These are phyloP conservation scores for Cephus spinipes DNA, from an alignment of 2,888 invertebrate species.

Conservation along the genomic window DNA sequence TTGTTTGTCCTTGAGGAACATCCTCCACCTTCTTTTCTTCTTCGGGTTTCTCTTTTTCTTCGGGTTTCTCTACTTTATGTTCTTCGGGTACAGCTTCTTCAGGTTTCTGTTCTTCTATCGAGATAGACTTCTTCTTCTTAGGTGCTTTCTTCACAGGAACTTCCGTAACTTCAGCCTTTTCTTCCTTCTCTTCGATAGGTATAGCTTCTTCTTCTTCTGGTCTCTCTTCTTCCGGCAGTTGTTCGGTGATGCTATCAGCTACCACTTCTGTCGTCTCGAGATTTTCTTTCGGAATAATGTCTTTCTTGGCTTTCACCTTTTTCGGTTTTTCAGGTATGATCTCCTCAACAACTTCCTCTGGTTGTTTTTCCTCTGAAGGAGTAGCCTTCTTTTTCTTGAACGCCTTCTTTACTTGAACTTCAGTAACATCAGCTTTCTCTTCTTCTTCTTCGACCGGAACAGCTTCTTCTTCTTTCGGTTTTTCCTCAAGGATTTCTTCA, in stretches of 20 bases:
- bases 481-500: slow-evolving; percentile 34
- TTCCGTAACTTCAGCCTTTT: slow-evolving; percentile 29
- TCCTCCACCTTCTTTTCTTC: slow-evolving; percentile 19
- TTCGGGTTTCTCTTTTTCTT: slow-evolving; percentile 3
- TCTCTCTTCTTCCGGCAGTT: slow-evolving; percentile 27
- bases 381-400: slow-evolving; percentile 49
- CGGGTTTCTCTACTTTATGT: slow-evolving; percentile 24
- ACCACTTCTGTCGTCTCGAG: slow-evolving; percentile 44
- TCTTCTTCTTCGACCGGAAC: slow-evolving; percentile 43
- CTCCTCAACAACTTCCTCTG: slow-evolving; percentile 39
- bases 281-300: slow-evolving; percentile 36
- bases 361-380: slow-evolving; percentile 46
- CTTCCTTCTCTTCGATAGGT: slow-evolving; percentile 30
- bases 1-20: slow-evolving; percentile 25
- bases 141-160: slow-evolving; percentile 1
- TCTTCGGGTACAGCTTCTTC: slow-evolving; percentile 12
- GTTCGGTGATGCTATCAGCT: slow-evolving; percentile 41
- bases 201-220: slow-evolving; percentile 24
- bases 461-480: slow-evolving; percentile 29
- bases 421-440: slow-evolving; percentile 50
- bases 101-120: slow-evolving; percentile 25
- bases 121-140: slow-evolving; percentile 21
- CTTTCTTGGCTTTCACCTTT: slow-evolving; percentile 38
- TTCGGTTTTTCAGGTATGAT: slow-evolving; percentile 38
- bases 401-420: slow-evolving; percentile 63